A percentile compares a stretch with the other conserved stretches of the same genome.
Evolutionary conservation across 2,888 invertebrate genomes (phyloP).

Genomic region (Aspidiotus rigidus): DNA sequence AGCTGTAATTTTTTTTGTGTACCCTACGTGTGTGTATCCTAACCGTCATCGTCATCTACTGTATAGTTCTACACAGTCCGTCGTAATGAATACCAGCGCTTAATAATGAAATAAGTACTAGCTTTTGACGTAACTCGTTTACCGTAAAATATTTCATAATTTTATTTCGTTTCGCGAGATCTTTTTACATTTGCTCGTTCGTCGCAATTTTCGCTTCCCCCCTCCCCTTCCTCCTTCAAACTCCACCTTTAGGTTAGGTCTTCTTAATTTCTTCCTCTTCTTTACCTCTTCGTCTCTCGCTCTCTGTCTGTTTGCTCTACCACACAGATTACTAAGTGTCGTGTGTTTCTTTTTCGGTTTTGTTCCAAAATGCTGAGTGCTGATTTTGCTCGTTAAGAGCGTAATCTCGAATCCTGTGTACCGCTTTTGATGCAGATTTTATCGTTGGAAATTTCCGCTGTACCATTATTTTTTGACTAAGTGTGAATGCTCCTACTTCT

Average conservation of each 20-base stretch:
- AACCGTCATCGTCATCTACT: background rate
- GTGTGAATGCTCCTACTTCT: too few relatives aligned
- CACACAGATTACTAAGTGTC: too few relatives aligned
- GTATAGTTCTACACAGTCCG: background rate
- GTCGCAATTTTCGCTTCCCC: constrained; percentile 6
- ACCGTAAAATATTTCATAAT: constrained; percentile 25
- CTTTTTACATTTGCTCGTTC: too few relatives aligned
- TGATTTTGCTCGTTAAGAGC: too few relatives aligned
- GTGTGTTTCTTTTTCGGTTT: too few relatives aligned
- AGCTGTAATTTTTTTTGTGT: too few relatives aligned
- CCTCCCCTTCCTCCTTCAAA: background rate
- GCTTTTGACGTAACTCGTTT: constrained; percentile 26
- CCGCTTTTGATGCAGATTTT: too few relatives aligned
- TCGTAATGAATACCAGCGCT: constrained; percentile 4
- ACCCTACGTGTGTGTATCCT: background rate
- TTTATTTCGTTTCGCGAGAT: constrained; percentile 18
- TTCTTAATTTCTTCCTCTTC: background rate
- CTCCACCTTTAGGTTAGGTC: background rate
- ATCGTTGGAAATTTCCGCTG: too few relatives aligned
- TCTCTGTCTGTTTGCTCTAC: too few relatives aligned
- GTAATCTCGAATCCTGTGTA: too few relatives aligned
- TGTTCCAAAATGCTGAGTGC: too few relatives aligned
- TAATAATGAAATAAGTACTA: constrained; percentile 8
- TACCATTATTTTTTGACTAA: too few relatives aligned
- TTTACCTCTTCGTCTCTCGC: background rate